phyloP scores from a whole-genome alignment of 1,140 invertebrate species.

The Cryptotermes secundus region DNA sequence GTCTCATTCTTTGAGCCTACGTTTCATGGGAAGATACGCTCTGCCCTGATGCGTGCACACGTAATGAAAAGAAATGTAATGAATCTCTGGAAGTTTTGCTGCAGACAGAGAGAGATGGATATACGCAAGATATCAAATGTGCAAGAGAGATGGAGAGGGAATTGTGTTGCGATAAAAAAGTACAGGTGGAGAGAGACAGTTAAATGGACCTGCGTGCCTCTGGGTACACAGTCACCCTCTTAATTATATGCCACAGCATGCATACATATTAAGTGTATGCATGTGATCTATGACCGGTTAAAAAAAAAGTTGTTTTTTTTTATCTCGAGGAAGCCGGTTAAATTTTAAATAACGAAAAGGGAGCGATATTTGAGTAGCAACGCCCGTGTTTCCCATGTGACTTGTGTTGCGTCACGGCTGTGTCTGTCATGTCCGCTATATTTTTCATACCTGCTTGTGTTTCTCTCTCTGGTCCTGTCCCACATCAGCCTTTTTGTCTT shows the following conservation, averaged over 20 bases:
- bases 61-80: slow-evolving; percentile 14
- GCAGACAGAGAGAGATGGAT: neutral
- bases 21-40: neutral
- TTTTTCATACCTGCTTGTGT: too few relatives aligned
- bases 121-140: neutral
- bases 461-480: too few relatives aligned
- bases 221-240: neutral
- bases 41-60: neutral
- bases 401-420: neutral
- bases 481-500: too few relatives aligned
- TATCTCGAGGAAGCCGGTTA: slow-evolving; percentile 9
- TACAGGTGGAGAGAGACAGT: neutral
- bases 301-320: slow-evolving; percentile 18
- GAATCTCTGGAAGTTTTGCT: neutral
- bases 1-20: neutral
- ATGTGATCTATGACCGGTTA: neutral
- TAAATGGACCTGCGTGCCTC: neutral
- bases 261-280: slow-evolving; percentile 13
- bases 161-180: neutral
- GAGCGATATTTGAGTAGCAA: neutral
- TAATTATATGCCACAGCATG: slow-evolving; percentile 13
- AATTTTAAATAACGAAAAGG: neutral
- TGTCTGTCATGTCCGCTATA: too few relatives aligned
- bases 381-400: neutral
- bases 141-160: neutral